Base-by-base conservation (phyloP, 2,888 invertebrate genomes). In the Eudasyphora cyanicolor region DNA sequence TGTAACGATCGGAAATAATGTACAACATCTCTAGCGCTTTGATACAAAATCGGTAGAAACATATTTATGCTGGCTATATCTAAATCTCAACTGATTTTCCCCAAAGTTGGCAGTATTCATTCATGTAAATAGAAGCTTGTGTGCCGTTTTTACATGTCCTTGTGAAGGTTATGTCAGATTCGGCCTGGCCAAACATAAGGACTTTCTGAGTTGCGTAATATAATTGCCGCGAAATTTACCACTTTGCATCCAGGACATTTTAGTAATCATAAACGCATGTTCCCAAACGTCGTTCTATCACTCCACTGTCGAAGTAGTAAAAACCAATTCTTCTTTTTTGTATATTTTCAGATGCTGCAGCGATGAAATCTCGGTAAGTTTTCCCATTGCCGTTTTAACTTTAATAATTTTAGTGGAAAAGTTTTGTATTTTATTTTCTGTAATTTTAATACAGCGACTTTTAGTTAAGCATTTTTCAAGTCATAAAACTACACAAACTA, bases 391-490 rank as follows among this genome's bases (percentile, higher is more conserved):
- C 82, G 76, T 76, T 86, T 85, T 85, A 78, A 80, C 82, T 80
- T 81, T 81, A 86, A 85, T 86, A 79, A 82, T 86, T 86, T 86
- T 86, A 87, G 87, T 86, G 74, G 85, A 87, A 87, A 87, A 86
- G 57, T 86, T 87, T 86, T 84, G 60, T 78, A 84, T 82, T 87
- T 81, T 82, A 86, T 85, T 86, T 85, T 80, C 85, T 73, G 74
- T 35, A 67, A 81, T 80, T 86, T 85, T 86, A 85, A 82, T 82
- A 77, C 73, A 82, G 67, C 74, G 67, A 64, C 64, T 84, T 78
- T 76, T 67, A 69, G 67, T 57, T 78, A 32, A 81, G 19, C 51
- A 79, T 79, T 81, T 69, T 76, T 78, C 67, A 67, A 76, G 83
- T 69, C 73, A 57, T 79, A 60, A 67, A 71, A 80, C 21, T 27